Evolutionary conservation across 1,140 invertebrate genomes (phyloP), one percentile per base, ranked within the genome.

Genomic region (Polypedilum pembai): DNA sequence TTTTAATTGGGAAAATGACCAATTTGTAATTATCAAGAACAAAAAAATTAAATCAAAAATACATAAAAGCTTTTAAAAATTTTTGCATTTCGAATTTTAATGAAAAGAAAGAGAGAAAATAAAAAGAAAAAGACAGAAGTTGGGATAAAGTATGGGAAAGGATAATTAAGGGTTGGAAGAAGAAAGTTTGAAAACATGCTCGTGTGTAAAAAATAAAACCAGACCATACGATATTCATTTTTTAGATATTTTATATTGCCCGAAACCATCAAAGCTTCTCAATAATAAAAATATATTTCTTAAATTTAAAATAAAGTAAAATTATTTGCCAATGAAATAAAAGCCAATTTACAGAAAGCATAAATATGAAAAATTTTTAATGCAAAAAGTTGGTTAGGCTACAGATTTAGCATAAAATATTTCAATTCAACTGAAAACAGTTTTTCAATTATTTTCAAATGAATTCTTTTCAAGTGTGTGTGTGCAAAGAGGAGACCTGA

Each of bases 401-500:
- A 33, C 24, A 33, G 24, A 33, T 33, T 33, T 33, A 33, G 5
- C 24, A 33, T 33, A 33, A 33, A 33, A 33, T 33, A 3, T 33
- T 33, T 33, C 5, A 33, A 33, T 33, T 33, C 24, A 33, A 33
- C 24, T 33, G 24, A 33, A 33, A 33, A 3, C 24, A 33, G 5
- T 33, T 33, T 33, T 33, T 33, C 5, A 33, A 33, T 5, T 33
- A 3, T 33, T 33, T 33, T 33, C 24, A 33, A 5, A 33, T 33
- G 24, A 33, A 33, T 45, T 45, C n/a, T n/a, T n/a, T n/a, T 8
- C 2, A 45, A 45, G 41, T 45, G 41, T 85, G 41, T 45, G 41
- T 85, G 87, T 90, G 90, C 90, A 91, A 91, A 91, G 90, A 92
- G 90, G 90, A 91, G 90, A 91, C 88, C 89, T 90, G 90, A 88